Evolutionary conservation across 1,140 invertebrate genomes (phyloP).

Genomic region (Galendromus occidentalis): DNA sequence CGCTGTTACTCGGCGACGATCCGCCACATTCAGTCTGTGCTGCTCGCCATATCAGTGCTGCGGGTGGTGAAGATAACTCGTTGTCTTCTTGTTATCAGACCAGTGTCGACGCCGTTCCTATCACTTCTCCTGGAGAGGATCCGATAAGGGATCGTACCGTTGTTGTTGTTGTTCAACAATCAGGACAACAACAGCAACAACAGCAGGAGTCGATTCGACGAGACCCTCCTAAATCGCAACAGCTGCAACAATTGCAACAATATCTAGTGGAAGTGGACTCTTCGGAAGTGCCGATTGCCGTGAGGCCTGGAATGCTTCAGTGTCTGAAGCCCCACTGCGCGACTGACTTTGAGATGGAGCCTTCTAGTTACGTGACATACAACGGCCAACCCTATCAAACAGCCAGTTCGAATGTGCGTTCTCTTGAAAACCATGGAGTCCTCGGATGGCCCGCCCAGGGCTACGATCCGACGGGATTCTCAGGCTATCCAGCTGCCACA

Average conservation of each 20-base stretch:
- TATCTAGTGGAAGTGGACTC: too few species aligned
- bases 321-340: too few species aligned
- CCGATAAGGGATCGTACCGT: neutral
- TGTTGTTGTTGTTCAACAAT: neutral
- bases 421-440: too few species aligned
- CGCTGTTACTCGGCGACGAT: neutral
- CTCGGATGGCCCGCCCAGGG: too few species aligned
- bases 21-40: neutral
- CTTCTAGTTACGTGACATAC: too few species aligned
- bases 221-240: neutral
- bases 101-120: neutral
- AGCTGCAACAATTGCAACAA: neutral
- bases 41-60: constrained; percentile 6
- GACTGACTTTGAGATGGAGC: too few species aligned
- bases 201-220: neutral
- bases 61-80: neutral
- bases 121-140: neutral
- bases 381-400: too few species aligned
- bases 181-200: neutral
- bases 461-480: too few species aligned
- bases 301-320: too few species aligned
- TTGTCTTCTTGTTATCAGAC: neutral
- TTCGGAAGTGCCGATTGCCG: too few species aligned
- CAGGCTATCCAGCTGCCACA: too few species aligned
- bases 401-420: too few species aligned